These are phyloP conservation scores for Graptemys geographica DNA, from an alignment of 2,797 vertebrate species.

Conservation along the genomic window DNA sequence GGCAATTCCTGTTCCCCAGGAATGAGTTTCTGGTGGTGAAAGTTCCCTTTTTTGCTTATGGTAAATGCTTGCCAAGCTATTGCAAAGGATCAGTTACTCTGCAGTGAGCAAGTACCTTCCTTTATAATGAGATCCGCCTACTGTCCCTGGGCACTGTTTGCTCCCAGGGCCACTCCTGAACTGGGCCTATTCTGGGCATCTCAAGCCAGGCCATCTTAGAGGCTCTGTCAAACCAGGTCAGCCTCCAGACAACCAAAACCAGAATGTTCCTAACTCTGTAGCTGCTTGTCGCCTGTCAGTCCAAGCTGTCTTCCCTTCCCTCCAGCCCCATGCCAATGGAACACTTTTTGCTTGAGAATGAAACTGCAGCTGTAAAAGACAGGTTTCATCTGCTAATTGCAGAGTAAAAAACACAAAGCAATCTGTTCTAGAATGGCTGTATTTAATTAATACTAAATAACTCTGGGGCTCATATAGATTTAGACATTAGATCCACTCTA, in stretches of 20 bases:
- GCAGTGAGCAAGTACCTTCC: not conserved
- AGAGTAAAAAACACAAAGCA: constrained; percentile 60
- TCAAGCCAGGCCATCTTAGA: not conserved
- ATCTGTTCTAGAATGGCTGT: constrained; percentile 56
- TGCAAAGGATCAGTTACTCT: not conserved
- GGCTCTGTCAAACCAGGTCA: not conserved
- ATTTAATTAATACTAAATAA: constrained; percentile 78
- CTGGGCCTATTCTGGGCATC: not conserved
- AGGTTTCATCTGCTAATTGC: constrained; percentile 50
- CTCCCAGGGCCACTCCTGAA: not conserved
- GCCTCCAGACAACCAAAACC: not conserved
- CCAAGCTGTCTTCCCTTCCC: not conserved
- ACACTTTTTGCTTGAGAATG: accelerated
- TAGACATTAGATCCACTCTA: constrained; percentile 71
- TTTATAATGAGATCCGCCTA: not conserved
- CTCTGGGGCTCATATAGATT: constrained; percentile 72
- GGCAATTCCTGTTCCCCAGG: not conserved
- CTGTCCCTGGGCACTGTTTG: not conserved
- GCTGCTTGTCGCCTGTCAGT: not conserved
- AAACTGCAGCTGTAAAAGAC: not conserved
- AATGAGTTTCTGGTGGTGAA: not conserved
- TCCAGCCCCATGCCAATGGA: not conserved
- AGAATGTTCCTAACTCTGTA: not conserved
- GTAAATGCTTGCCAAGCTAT: not conserved
- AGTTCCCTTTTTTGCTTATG: not conserved